Evolutionary conservation across 2,113 vertebrate species (phyloP).

Genomic region (Forbesichthys papilliferus): DNA sequence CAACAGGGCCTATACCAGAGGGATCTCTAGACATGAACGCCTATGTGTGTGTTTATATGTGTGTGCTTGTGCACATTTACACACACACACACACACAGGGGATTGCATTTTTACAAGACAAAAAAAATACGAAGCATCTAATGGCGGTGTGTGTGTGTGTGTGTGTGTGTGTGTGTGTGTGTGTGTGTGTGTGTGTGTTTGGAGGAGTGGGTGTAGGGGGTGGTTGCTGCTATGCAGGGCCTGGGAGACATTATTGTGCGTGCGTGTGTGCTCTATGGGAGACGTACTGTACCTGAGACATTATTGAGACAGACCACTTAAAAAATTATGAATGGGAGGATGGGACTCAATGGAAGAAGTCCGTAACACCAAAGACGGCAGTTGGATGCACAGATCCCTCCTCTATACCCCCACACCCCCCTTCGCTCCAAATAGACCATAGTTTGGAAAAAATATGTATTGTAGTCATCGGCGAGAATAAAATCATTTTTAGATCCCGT

Average conservation of each 20-base stretch:
- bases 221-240: constrained; percentile 61
- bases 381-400: too few relatives aligned
- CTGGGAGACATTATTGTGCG: constrained; percentile 52
- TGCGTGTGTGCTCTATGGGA: neutral
- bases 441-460: too few relatives aligned
- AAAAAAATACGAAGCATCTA: constrained; percentile 78
- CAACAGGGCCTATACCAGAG: constrained; percentile 53
- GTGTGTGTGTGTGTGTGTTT: constrained; percentile 65
- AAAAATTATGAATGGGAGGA: too few relatives aligned
- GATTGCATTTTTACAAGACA: constrained; percentile 76
- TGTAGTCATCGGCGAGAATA: too few relatives aligned
- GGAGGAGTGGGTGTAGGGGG: constrained; percentile 28
- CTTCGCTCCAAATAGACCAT: too few relatives aligned
- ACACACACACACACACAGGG: constrained; percentile 4
- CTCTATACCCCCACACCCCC: too few relatives aligned
- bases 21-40: constrained; percentile 55
- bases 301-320: constrained; percentile 65
- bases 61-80: constrained; percentile 13
- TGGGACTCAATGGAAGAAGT: too few relatives aligned
- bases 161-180: constrained; percentile 6
- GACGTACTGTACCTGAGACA: too few relatives aligned
- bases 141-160: constrained; percentile 50
- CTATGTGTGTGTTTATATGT: constrained; percentile 4
- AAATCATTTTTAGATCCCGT: too few relatives aligned
- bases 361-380: too few relatives aligned